Evolutionary conservation across 2,797 vertebrate genomes (phyloP), one percentile per base, ranked within the genome.

Genomic region (Enteromius thamalakanensis): DNA sequence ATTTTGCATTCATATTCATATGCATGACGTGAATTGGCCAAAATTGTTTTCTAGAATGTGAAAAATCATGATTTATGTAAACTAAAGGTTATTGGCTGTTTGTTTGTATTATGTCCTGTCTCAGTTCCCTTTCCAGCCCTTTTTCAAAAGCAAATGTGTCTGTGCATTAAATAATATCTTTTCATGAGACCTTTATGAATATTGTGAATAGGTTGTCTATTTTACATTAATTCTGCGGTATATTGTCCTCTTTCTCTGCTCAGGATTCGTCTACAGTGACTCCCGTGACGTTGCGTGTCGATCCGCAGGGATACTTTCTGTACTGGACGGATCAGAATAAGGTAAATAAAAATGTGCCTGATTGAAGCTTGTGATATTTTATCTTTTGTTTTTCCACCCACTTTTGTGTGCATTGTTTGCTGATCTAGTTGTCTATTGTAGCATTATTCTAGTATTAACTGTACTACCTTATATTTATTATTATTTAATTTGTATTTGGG

Each of bases 281-380:
- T 67, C 94, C 94, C 1, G 94, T 95, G 86, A 94, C 91, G 29
- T 91, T 95, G 1, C 85, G 89, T 1, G 94, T 95, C 67, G 95
- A 95, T 86, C 89, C 90, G 12, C 92, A 95, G 72, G 95, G 95
- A 47, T 94, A 94, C 85, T 95, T 94, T 89, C 93, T 95, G 10
- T 93, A 94, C 90, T 95, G 95, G 95, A 95, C 92, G 0, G 95
- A 95, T 83, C 95, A 94, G 42, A 95, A 91, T 87, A 95, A 95
- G 94, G 95, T 95, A 65, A 29, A 45, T 78, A 17, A 45, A 15
- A 23, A 77, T 10, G 11, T 68, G 42, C 51, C 21, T 23, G 19
- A 70, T 9, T 45, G 11, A 70, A 71, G 15, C 17, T 5, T 51
- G 7, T 6, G 45, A 71, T 17, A 15, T 26, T 70, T 26, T 23